Evolutionary conservation across 2,797 vertebrate genomes (phyloP), one percentile per base, ranked within the genome.

Genomic region (Nyctalus aviator): DNA sequence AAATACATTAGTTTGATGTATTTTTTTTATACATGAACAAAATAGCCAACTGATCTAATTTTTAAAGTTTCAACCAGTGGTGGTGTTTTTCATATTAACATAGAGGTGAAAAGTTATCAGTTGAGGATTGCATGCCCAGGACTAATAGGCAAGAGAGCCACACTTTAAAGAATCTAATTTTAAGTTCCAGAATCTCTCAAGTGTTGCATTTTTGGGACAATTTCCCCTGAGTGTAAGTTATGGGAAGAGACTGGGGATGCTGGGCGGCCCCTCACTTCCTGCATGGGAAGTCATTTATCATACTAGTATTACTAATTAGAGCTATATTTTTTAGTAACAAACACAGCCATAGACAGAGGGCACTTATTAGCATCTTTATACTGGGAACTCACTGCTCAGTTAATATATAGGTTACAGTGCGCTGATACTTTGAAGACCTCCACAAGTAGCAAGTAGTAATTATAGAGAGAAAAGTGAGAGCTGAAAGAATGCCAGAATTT

Each of bases 351-450:
- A 53, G 37, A 48, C 55, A 41, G 37, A 91, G 55, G 66, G 21
- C 2, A 50, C 64, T 53, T n/a, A 64, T 90, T 20, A 48, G 9
- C 35, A 15, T 50, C 44, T 84, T 95, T 95, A 5, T 53, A 17
- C n/a, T 20, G 23, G 32, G 55, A 62, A 73, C 32, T 53, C 48
- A 48, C 44, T 44, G 30, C 55, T 48, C 44, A 1, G 17, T 62
- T 68, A 92, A 55, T 75, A 48, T 75, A 12, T 23, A 25, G 57
- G 57, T 64, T 50, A n/a, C 1, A 11, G 18, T 2, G 2, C 50
- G 13, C 23, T 75, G 64, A 77, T 78, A 92, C 87, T 94, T 81
- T 44, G 57, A 90, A 96, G 88, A 95, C 75, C 25, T 93, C 53
- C 82, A 55, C 53, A 84, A 95, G 25, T 32, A 85, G 57, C 77